Conservation (phyloP, 2,888 invertebrate genomes). For the Leucozona laternaria region DNA sequence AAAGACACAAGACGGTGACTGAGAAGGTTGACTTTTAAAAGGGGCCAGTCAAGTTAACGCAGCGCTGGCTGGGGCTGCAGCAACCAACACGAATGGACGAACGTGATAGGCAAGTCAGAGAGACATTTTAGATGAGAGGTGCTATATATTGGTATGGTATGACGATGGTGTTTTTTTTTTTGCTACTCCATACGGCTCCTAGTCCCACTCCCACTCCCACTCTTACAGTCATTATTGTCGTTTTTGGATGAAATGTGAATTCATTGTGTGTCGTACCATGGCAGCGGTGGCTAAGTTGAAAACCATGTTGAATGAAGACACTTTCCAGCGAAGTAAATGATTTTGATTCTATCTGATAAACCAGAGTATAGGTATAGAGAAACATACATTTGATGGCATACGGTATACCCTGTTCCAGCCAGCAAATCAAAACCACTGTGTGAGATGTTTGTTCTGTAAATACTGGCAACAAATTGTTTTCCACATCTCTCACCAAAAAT, state of each 20-base stretch:
- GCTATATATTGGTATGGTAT: background rate
- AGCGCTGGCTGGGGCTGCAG: no score
- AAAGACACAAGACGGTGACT: conserved; percentile 10
- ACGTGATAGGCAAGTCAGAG: conserved; percentile 40
- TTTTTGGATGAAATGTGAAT: conserved; percentile 64
- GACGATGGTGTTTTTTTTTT: background rate
- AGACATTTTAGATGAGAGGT: conserved; percentile 29
- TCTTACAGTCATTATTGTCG: conserved; percentile 44
- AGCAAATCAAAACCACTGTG: conserved; percentile 46
- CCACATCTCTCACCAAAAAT: conserved; percentile 42
- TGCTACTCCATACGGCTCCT: background rate
- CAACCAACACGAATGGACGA: conserved; percentile 15
- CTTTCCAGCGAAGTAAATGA: conserved; percentile 62
- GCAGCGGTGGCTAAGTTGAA: conserved; percentile 31
- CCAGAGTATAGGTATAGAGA: background rate
- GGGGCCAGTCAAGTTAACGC: conserved; percentile 28
- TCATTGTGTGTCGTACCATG: conserved; percentile 53
- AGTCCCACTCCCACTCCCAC: no score
- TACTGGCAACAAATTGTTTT: conserved; percentile 73
- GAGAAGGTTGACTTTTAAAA: conserved; percentile 25
- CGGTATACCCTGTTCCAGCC: background rate
- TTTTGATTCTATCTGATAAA: conserved; percentile 53
- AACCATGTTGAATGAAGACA: conserved; percentile 53
- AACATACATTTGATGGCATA: conserved; percentile 52
- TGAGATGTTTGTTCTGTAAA: conserved; percentile 69